A percentile compares a stretch with the other conserved stretches of the same genome.
Evolutionary conservation across 2,888 invertebrate species (phyloP).

Genomic region (Geophilus truncorum): DNA sequence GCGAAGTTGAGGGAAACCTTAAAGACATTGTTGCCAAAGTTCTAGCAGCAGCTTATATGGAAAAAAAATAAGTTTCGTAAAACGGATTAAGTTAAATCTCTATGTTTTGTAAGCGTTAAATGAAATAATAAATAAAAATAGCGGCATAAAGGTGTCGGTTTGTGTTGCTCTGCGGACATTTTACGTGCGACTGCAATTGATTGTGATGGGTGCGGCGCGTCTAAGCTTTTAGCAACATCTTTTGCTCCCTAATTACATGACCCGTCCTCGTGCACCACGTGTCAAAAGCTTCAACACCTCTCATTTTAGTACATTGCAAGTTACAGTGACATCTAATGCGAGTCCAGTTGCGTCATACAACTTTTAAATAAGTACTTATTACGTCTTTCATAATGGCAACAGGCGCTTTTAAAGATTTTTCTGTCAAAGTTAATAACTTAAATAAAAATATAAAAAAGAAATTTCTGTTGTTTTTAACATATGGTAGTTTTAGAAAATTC

Average conservation of each 20-base stretch:
- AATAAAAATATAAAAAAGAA: too few species aligned
- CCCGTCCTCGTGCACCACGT: not conserved
- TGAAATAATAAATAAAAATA: not conserved
- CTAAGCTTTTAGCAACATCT: slow-evolving; percentile 1
- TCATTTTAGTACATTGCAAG: not conserved
- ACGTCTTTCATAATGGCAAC: too few species aligned
- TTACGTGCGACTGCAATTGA: not conserved
- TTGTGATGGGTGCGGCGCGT: not conserved
- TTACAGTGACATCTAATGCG: not conserved
- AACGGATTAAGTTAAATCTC: not conserved
- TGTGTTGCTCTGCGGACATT: not conserved
- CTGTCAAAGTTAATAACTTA: too few species aligned
- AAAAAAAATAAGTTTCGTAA: not conserved
- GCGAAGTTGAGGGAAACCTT: not conserved
- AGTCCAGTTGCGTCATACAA: not conserved
- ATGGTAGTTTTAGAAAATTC: too few species aligned
- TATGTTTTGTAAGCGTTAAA: not conserved
- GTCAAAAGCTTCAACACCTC: not conserved
- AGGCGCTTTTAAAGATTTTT: too few species aligned
- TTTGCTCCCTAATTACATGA: not conserved
- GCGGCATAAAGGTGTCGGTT: not conserved
- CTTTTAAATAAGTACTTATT: not conserved
- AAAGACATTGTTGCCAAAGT: slow-evolving; percentile 8
- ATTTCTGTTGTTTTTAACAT: too few species aligned
- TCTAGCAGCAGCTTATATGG: not conserved